A percentile compares a stretch with the other conserved stretches of the same genome.
These are phyloP conservation scores for Cyclopterus lumpus DNA, from an alignment of 2,797 vertebrate species.

Conservation along the genomic window DNA sequence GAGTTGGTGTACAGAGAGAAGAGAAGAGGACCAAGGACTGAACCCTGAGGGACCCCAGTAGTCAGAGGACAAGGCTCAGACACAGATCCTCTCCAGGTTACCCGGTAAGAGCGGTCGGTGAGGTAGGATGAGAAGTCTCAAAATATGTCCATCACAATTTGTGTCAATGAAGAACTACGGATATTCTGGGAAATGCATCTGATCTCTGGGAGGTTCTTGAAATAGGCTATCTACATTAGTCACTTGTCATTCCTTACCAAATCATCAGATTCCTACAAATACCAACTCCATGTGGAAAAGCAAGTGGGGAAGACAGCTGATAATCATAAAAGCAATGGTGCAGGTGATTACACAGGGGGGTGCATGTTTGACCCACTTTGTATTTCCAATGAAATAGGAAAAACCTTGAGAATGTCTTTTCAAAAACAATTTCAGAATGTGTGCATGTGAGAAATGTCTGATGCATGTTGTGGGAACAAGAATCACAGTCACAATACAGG, in stretches of 20 bases:
- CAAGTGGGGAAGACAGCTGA: conserved; percentile 17
- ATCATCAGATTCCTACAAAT: conserved; percentile 2
- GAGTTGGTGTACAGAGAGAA: too few relatives aligned
- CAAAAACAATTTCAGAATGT: conserved; percentile 16
- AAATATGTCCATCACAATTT: background rate
- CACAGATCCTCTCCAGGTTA: too few relatives aligned
- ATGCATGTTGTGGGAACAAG: background rate
- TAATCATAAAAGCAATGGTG: conserved; percentile 1
- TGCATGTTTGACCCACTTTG: background rate
- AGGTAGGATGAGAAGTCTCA: too few relatives aligned
- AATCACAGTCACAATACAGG: background rate
- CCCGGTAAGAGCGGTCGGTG: too few relatives aligned
- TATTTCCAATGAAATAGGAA: conserved; percentile 8
- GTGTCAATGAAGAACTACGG: background rate
- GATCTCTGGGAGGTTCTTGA: conserved; percentile 1
- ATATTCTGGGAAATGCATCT: background rate
- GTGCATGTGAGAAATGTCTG: background rate
- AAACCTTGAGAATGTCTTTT: background rate
- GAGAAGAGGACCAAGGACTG: too few relatives aligned
- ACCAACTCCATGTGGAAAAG: conserved; percentile 10
- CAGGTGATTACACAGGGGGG: conserved; percentile 1
- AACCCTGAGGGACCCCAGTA: too few relatives aligned
- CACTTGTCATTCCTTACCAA: conserved; percentile 12
- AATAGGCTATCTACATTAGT: background rate
- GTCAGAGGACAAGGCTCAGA: too few relatives aligned